Percentiles rank a stretch among this genome's conserved stretches.
Conservation (phyloP, 2,888 invertebrate genomes). For the Cephus nigrinus region DNA sequence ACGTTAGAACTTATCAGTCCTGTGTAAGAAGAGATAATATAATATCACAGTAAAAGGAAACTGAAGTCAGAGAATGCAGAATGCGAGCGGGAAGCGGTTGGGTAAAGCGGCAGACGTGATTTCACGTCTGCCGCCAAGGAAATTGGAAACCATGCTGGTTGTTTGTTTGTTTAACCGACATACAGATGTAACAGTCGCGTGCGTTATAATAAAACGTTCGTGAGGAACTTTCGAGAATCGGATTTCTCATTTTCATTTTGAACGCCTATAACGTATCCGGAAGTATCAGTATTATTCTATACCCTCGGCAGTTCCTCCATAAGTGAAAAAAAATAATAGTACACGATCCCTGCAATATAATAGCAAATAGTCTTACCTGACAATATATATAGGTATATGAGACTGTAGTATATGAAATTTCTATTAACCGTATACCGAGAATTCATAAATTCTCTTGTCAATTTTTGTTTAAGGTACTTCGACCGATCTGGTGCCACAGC, state of each 20-base stretch:
- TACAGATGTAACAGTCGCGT: constrained; percentile 5
- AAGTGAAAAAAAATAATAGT: not conserved
- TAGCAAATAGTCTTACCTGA: not conserved
- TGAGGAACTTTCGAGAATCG: not conserved
- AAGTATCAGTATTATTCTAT: not conserved
- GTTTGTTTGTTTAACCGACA: constrained; percentile 13
- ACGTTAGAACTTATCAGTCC: not conserved
- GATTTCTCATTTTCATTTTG: not conserved
- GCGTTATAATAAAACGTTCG: not conserved
- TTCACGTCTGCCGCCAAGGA: constrained; percentile 47
- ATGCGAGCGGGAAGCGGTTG: constrained; percentile 8
- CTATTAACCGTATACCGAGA: not conserved
- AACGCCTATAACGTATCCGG: not conserved
- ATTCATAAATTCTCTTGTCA: not conserved
- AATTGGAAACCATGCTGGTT: constrained; percentile 39
- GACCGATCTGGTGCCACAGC: constrained; percentile 86
- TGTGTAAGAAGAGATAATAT: not conserved
- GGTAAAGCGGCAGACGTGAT: constrained; percentile 36
- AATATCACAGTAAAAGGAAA: constrained; percentile 18
- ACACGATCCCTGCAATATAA: not conserved
- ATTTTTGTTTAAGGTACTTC: constrained; percentile 78
- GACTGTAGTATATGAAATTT: not conserved
- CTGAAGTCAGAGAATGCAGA: constrained; percentile 10
- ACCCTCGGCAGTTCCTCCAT: not conserved
- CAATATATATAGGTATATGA: not conserved